Conservation (phyloP, 1,140 invertebrate genomes). For the Lethrus apterus region DNA sequence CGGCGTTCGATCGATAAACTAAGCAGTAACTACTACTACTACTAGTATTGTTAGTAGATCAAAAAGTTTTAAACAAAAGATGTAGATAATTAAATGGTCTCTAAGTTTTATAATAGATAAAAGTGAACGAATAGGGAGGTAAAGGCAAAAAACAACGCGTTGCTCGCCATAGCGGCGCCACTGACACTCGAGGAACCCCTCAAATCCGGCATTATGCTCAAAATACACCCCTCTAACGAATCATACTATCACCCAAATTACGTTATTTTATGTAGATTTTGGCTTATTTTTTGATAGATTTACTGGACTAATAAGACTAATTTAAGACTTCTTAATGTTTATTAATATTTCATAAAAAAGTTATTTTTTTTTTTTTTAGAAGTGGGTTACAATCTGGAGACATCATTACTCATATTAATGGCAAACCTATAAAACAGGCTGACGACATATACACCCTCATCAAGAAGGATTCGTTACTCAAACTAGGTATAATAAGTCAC, state of each 20-base stretch:
- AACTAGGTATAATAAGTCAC: constrained; percentile 5
- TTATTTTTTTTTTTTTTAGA: constrained; percentile 48
- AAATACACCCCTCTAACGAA: too few relatives aligned
- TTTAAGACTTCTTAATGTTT: constrained; percentile 3
- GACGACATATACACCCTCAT: constrained; percentile 44
- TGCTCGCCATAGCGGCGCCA: neutral
- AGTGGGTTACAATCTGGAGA: constrained; percentile 78
- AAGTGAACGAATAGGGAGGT: too few relatives aligned
- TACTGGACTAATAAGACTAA: neutral
- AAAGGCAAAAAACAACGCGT: too few relatives aligned
- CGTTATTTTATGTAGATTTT: too few relatives aligned
- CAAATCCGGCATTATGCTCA: too few relatives aligned
- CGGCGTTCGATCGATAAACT: too few relatives aligned
- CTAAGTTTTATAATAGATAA: too few relatives aligned
- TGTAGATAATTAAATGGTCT: too few relatives aligned
- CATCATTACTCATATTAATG: constrained; percentile 76
- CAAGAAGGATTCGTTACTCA: neutral
- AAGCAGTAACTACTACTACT: neutral
- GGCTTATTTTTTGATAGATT: too few relatives aligned
- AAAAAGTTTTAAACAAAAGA: too few relatives aligned
- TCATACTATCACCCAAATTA: too few relatives aligned
- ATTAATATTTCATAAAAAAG: constrained; percentile 11
- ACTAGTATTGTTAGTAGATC: neutral
- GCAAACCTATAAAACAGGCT: constrained; percentile 54
- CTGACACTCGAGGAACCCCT: too few relatives aligned